Evolutionary conservation across 2,797 vertebrate species (phyloP), one percentile per base, ranked within the genome.

Genomic region (Chrosomus eos): DNA sequence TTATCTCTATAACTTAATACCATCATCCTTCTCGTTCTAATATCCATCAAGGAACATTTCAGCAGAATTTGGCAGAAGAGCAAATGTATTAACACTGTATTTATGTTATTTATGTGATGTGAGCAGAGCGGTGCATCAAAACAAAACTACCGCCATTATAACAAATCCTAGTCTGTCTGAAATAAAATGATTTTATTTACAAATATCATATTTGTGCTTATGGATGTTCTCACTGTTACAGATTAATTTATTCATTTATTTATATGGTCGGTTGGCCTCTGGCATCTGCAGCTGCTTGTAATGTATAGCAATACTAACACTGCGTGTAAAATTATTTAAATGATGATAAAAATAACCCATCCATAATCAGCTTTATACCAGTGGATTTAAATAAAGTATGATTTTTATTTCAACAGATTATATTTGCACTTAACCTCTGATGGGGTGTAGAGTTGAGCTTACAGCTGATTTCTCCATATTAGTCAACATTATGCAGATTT

Each of bases 401-500:
- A 5, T 55, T 48, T 75, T 9, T 55, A 75, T 75, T 38, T 33
- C 51, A 55, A n/a, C 31, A 36, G 73, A 75, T 75, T 75, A 75
- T 75, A 36, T 36, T 9, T 75, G 21, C 73, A 75, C 7, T 55
- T 55, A 36, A 36, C 48, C 23, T 3, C 11, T 38, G 33, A 62
- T 62, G 13, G 60, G 1, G 62, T 64, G 5, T 55, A 74, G 10
- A 3, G 26, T 23, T 75, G 11, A 55, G 7, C 28, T n/a, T 21
- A 36, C 21, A n/a, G 19, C 31, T 55, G 51, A 75, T 58, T 38
- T 8, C 21, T n/a, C 21, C 23, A n/a, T 8, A 55, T n/a, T 36
- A 18, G 4, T 38, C 3, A 58, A 18, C 31, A 75, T 38, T 58
- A 74, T 48, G 26, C 13, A 45, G 43, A 33, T 55, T 53, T 53